Evolutionary conservation across 2,797 vertebrate species (phyloP), one percentile per base, ranked within the genome.

Genomic region (Periparus ater): DNA sequence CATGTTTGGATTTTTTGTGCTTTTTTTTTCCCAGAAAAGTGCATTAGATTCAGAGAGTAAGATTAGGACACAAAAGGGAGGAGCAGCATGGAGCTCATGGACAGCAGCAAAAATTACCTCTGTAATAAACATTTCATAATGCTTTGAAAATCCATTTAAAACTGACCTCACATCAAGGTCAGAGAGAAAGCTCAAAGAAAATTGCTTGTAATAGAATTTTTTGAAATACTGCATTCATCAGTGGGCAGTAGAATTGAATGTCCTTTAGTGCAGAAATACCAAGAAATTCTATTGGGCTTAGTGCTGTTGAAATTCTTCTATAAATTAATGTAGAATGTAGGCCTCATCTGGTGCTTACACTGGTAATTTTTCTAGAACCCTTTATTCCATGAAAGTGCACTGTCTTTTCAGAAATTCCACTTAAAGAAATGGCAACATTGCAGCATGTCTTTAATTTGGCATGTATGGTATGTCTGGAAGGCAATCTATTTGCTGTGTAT

Each of bases 381-480:
- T 75, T 72, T 4, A 1, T 34, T 57, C 14, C 0, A 1, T 27
- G 10, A 21, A 27, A 45, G 22, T 65, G 9, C 13, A 53, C 7
- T 25, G 36, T 22, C 9, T 81, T 60, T 58, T 71, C 22, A 63
- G 70, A 85, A 81, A 65, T 68, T 48, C 17, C 7, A 0, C 0
- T 29, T 45, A 45, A 71, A 72, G 25, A 76, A 78, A 15, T 29
- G 9, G 7, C 30, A 65, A 12, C 13, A 53, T 30, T 45, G 36
- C 26, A 57, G 16, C 22, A 8, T 78, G 34, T 36, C 77, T 47
- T 81, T 38, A 50, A 53, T 87, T 78, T 81, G 36, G 5, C 3
- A 1, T n/a, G 4, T 61, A 2, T 51, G 13, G 7, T 45, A 17
- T 38, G 6, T 63, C 51, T 57, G 19, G 40, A 80, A 71, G n/a